Evolutionary conservation across 2,888 invertebrate genomes (phyloP), one percentile per base, ranked within the genome.

Genomic region (Pharmacophagus antenor): DNA sequence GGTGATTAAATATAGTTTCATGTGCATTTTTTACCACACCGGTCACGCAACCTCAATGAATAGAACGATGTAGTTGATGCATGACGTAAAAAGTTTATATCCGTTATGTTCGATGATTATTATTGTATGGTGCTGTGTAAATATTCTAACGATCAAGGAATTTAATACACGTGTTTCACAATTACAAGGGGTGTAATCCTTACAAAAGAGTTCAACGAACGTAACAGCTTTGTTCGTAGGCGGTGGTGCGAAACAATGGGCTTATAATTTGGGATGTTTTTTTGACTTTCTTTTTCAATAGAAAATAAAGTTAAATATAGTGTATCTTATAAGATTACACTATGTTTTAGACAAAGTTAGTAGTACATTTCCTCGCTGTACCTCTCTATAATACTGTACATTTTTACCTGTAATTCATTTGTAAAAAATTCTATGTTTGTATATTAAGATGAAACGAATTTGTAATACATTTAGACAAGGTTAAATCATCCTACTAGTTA

Each of bases 181-280:
- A 56, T 44, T 49, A 50, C 58, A 65, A 64, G 65, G 56, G 55
- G 60, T 61, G 60, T 57, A 65, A 81, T 85, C 86, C 88, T 84
- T 88, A 84, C 74, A 88, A 89, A 90, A 89, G 90, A 89, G 88
- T 90, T 90, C 89, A 90, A 90, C 88, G 89, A 86, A 84, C 88
- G 82, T 77, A 67, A 70, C 70, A 68, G 80, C 80, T 82, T 84
- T 86, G 82, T 85, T 76, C 75, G 73, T 69, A 76, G 65, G 71
- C 82, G 77, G 71, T 82, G 76, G 72, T 74, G 83, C 82, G 82
- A 78, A 79, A 74, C 82, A 71, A 69, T 77, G 75, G 73, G 68
- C 71, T 75, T 75, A n/a, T n/a, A 69, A 71, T 72, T 70, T 78
- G 76, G 79, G 77, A 74, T 70, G 70, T 71, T 66, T 68, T 67